Evolutionary conservation across 2,113 vertebrate genomes (phyloP).

Genomic region (Siniperca knerii): DNA sequence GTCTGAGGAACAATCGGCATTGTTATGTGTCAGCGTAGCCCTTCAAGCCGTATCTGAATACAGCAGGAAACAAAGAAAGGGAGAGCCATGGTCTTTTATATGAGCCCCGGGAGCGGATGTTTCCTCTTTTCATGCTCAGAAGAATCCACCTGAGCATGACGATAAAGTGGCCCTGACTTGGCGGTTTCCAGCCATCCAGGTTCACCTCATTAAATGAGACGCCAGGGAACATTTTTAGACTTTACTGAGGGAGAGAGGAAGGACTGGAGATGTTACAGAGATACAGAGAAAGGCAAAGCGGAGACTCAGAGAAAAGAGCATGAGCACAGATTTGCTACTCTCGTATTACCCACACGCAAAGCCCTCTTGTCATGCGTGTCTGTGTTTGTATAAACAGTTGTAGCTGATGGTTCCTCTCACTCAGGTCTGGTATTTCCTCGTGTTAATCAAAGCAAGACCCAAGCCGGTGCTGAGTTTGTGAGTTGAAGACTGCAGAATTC

Average conservation of each 20-base stretch:
- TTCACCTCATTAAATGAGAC: constrained; percentile 64
- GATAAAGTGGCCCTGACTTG: constrained; percentile 44
- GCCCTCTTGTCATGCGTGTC: constrained; percentile 40
- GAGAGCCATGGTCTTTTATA: constrained; percentile 43
- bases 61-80: constrained; percentile 57
- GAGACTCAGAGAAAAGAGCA: constrained; percentile 1
- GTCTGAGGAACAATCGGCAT: constrained; percentile 47
- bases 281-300: constrained; percentile 1
- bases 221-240: constrained; percentile 50
- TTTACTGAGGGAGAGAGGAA: constrained; percentile 30
- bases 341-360: constrained; percentile 50
- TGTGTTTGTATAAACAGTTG: constrained; percentile 56
- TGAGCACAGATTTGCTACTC: constrained; percentile 23
- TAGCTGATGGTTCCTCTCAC: constrained; percentile 44
- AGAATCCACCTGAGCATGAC: constrained; percentile 69
- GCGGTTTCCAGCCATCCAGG: constrained; percentile 51
- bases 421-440: constrained; percentile 60
- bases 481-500: background rate
- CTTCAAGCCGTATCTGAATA: constrained; percentile 36
- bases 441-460: constrained; percentile 59
- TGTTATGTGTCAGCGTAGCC: constrained; percentile 22
- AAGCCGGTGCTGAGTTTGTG: constrained; percentile 20
- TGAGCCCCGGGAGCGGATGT: constrained; percentile 60
- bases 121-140: constrained; percentile 59
- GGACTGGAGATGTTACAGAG: constrained; percentile 48